A percentile compares a stretch with the other conserved stretches of the same genome.
Conservation (phyloP, 2,797 vertebrate species). For the Oryzias dopingdopingensis region DNA sequence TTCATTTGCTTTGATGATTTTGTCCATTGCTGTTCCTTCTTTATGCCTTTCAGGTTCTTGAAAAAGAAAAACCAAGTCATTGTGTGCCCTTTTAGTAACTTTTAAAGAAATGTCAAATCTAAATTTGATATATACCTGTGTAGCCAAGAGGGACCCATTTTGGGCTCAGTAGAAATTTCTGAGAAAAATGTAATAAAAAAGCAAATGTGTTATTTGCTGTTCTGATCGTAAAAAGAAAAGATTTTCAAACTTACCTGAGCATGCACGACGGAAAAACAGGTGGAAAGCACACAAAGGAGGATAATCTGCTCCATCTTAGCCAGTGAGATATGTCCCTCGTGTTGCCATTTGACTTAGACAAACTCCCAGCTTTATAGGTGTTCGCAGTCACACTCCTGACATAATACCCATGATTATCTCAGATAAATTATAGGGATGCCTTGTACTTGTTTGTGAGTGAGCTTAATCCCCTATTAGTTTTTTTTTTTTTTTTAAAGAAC, state of each 20-base stretch:
- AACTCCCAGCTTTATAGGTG: slow-evolving; percentile 70
- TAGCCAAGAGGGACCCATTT: slow-evolving; percentile 59
- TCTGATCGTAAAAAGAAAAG: not conserved
- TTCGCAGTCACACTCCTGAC: slow-evolving; percentile 45
- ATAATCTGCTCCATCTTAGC: slow-evolving; percentile 66
- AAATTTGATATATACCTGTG: slow-evolving; percentile 51
- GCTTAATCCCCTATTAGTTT: slow-evolving; percentile 64
- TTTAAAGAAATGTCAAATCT: not conserved
- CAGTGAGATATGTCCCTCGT: slow-evolving; percentile 45
- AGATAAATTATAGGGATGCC: slow-evolving; percentile 53
- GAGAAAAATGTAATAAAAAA: slow-evolving; percentile 28
- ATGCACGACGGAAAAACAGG: slow-evolving; percentile 46
- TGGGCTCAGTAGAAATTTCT: slow-evolving; percentile 58
- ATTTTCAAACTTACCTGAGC: slow-evolving; percentile 64
- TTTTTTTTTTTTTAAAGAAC: slow-evolving; percentile 59
- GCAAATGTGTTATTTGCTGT: slow-evolving; percentile 4
- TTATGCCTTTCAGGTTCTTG: slow-evolving; percentile 43
- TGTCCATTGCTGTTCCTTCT: slow-evolving; percentile 73
- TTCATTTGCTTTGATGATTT: slow-evolving; percentile 77
- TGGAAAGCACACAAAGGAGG: slow-evolving; percentile 58
- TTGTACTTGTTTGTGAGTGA: slow-evolving; percentile 61
- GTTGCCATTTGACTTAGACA: slow-evolving; percentile 56
- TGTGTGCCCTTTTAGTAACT: not conserved
- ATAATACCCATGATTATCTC: slow-evolving; percentile 67
- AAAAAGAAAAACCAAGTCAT: slow-evolving; percentile 24